Evolutionary conservation across 2,888 invertebrate genomes (phyloP).

Genomic region (Zygaena filipendulae): DNA sequence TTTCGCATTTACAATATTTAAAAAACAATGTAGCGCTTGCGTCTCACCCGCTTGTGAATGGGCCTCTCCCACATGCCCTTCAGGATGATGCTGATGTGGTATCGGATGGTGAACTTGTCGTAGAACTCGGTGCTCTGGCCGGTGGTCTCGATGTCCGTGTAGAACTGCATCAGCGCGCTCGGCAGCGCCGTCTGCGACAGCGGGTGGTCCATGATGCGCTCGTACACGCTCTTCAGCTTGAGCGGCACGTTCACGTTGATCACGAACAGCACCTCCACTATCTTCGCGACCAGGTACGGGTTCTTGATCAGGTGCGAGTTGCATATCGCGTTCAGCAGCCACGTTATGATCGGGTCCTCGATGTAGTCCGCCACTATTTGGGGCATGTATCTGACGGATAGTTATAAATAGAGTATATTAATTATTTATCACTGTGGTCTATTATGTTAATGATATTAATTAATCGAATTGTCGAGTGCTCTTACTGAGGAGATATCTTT

Average conservation of each 20-base stretch:
- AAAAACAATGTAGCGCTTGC: no score
- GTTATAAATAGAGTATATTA: no score
- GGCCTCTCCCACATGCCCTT: constrained; percentile 96
- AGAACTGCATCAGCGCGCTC: constrained; percentile 96
- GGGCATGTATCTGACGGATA: constrained; percentile 74
- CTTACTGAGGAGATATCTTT: no score
- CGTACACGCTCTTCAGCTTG: constrained; percentile 70
- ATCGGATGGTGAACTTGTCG: constrained; percentile 98
- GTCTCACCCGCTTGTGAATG: constrained; percentile 74
- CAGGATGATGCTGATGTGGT: constrained; percentile 96
- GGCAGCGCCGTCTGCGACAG: constrained; percentile 79
- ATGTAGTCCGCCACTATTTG: constrained; percentile 79
- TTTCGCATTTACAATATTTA: no score
- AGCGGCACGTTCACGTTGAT: constrained; percentile 75
- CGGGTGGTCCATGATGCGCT: constrained; percentile 88
- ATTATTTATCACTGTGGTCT: no score
- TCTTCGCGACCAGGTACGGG: constrained; percentile 96
- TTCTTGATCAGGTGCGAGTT: constrained; percentile 92
- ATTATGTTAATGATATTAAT: no score
- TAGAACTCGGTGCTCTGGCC: constrained; percentile 99
- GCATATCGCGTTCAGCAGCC: constrained; percentile 91
- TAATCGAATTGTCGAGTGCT: no score
- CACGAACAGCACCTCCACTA: constrained; percentile 90
- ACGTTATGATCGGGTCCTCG: constrained; percentile 86
- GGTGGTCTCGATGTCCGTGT: constrained; percentile 97